Evolutionary conservation across 2,888 invertebrate species (phyloP).

Genomic region (Pherbina coryleti): DNA sequence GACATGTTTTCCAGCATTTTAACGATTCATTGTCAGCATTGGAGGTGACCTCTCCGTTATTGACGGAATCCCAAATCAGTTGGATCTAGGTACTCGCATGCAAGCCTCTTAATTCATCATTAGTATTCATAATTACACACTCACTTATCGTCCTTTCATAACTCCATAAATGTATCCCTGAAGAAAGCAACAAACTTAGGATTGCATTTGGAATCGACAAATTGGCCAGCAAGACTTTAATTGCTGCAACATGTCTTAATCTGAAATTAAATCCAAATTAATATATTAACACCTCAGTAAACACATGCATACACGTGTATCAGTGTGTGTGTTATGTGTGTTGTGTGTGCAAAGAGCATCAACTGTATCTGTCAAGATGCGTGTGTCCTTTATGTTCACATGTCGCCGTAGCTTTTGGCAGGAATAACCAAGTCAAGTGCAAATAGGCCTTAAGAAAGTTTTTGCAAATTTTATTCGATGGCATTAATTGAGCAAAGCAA

Average conservation of each 20-base stretch:
- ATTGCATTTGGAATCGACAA: neutral
- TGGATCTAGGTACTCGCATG: no score
- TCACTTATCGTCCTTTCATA: no score
- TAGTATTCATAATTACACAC: no score
- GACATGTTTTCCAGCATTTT: no score
- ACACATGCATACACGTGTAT: neutral
- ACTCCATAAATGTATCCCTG: neutral
- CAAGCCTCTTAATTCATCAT: no score
- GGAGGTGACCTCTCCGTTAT: no score
- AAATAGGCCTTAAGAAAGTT: neutral
- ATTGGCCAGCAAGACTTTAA: conserved; percentile 18
- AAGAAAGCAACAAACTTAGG: neutral
- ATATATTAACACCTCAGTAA: conserved; percentile 42
- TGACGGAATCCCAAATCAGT: no score
- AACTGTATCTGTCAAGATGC: neutral
- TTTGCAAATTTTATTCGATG: neutral
- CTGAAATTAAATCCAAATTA: conserved; percentile 43
- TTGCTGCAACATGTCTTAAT: conserved; percentile 38
- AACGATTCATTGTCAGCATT: no score
- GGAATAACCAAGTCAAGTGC: conserved; percentile 28
- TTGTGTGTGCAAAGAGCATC: neutral
- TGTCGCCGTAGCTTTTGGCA: neutral
- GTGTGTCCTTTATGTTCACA: neutral
- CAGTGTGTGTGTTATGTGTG: neutral
- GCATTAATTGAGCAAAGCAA: no score